These are phyloP conservation scores for Drosophila nr. perissopoda DNA, from an alignment of 2,888 invertebrate genomes.

Conservation along the genomic window DNA sequence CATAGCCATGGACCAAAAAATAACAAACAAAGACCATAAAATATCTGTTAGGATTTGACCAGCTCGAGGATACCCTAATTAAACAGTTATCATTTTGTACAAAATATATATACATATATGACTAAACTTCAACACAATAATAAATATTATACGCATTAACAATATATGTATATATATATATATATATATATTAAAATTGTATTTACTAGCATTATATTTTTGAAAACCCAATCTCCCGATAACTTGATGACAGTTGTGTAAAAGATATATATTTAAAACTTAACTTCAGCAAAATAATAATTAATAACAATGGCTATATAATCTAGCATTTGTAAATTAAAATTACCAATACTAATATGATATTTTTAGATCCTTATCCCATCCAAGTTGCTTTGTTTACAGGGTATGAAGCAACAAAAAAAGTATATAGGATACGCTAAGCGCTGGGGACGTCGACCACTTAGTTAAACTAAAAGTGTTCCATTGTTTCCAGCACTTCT, in stretches of 20 bases:
- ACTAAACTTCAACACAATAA: background rate
- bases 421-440: constrained; percentile 14
- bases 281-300: background rate
- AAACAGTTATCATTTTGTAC: background rate
- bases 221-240: background rate
- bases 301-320: background rate
- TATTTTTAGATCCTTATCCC: background rate
- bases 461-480: constrained; percentile 62
- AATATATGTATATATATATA: background rate
- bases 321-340: background rate
- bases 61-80: background rate
- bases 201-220: background rate
- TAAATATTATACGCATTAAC: background rate
- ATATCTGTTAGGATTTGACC: background rate
- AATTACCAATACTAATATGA: background rate
- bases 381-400: background rate
- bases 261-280: background rate
- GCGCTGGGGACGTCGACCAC: constrained; percentile 41
- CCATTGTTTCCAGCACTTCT: constrained; percentile 51
- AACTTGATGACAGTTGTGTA: too few relatives aligned
- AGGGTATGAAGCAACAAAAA: constrained; percentile 33
- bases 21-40: constrained; percentile 28
- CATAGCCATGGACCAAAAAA: constrained; percentile 23
- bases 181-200: background rate
- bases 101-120: background rate